Base-by-base conservation (phyloP, 1,140 invertebrate species). In the Bombus cullumanus region DNA sequence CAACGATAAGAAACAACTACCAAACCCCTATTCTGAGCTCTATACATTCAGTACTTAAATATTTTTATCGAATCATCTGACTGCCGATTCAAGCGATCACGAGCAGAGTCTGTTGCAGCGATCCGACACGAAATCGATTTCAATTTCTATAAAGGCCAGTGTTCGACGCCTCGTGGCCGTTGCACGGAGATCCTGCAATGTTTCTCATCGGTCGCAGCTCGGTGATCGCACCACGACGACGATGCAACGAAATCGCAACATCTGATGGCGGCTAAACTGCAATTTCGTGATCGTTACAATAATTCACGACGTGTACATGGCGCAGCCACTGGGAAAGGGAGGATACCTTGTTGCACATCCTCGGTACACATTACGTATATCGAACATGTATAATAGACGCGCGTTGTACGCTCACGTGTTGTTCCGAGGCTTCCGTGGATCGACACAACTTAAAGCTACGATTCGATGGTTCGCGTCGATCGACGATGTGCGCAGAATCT, bases 261-360 rank as follows among this genome's bases (percentile, higher is more conserved):
- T 75, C 53, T n/a, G 28, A 62, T 31, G 83, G 28, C 68, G 41
- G 71, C 18, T 85, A 85, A 84, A 78, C 82, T 69, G 77, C 83
- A 85, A 85, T 85, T 85, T 80, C 77, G 22, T 18, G 77, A 85
- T 85, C 83, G 83, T 85, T 85, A 41, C 57, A 80, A 73, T 85
- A 80, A 79, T 85, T 85, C 77, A 64, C 83, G 25, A 53, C 37
- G 41, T 34, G n/a, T 64, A 41, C 59, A 39, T 41, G 31, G 83
- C 47, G 39, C 39, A 80, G 43, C 74, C 82, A 72, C 53, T 15
- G 68, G 41, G 68, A 39, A 79, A 64, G 53, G 53, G 15, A 62
- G 76, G 37, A 53, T 59, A 72, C 34, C 64, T 66, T 59, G 64
- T 85, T 85, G 76, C 76, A 18, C 28, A 31, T 68, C 34, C 25